Percentiles rank a stretch among this genome's conserved stretches.
phyloP scores from a whole-genome alignment of 2,888 invertebrate genomes.

The Listrodromus nycthemerus region DNA sequence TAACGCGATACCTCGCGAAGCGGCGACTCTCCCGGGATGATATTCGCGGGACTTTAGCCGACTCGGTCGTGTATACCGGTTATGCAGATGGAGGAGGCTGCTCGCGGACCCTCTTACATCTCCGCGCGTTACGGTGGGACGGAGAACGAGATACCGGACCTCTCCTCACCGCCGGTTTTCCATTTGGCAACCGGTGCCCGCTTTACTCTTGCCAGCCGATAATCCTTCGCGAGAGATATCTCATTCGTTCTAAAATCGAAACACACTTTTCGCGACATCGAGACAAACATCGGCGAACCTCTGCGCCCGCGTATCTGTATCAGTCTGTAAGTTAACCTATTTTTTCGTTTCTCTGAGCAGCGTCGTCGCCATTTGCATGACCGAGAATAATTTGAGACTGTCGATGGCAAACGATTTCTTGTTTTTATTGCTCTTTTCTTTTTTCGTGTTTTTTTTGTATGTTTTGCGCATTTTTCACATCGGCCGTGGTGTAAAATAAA shows the following conservation, averaged over 20 bases:
- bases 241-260: constrained; percentile 3
- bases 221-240: constrained; percentile 53
- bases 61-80: constrained; percentile 74
- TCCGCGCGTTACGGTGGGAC: constrained; percentile 37
- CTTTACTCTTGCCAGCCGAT: constrained; percentile 66
- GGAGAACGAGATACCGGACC: constrained; percentile 56
- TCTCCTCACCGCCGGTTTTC: constrained; percentile 66
- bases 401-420: no score
- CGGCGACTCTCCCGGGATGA: constrained; percentile 58
- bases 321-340: not conserved
- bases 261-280: not conserved
- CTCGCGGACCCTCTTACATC: constrained; percentile 55
- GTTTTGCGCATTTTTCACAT: no score
- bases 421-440: no score
- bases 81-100: constrained; percentile 77
- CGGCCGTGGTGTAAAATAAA: no score
- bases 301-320: not conserved
- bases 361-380: no score
- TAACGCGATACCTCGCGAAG: constrained; percentile 41
- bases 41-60: constrained; percentile 74
- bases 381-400: not conserved
- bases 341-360: no score
- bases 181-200: constrained; percentile 65
- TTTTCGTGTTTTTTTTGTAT: no score
- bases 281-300: not conserved